These are phyloP conservation scores for Sparidentex hasta DNA, from an alignment of 2,797 vertebrate genomes.

Conservation along the genomic window DNA sequence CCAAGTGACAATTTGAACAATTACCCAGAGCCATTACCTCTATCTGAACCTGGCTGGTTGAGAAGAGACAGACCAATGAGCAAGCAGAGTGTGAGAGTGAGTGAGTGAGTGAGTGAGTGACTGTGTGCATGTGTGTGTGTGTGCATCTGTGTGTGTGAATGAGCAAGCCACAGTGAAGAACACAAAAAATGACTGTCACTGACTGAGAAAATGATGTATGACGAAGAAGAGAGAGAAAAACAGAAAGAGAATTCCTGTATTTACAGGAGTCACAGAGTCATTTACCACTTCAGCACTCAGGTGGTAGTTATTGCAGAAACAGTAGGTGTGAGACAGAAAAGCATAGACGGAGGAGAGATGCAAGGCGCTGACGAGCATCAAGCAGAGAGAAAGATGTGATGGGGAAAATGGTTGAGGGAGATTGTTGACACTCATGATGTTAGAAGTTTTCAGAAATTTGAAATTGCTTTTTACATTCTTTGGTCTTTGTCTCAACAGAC, in stretches of 20 bases:
- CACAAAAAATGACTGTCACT: not conserved
- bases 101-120: too few relatives aligned
- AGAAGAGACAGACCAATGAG: constrained; percentile 61
- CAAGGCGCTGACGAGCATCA: constrained; percentile 3
- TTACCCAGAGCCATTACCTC: constrained; percentile 84
- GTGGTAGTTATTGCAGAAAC: constrained; percentile 28
- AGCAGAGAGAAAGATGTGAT: not conserved
- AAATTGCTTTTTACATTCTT: too few relatives aligned
- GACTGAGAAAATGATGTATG: constrained; percentile 7
- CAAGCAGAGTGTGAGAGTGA: constrained; percentile 7
- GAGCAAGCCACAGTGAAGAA: not conserved
- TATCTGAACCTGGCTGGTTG: constrained; percentile 72
- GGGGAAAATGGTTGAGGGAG: not conserved
- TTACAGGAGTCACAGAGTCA: constrained; percentile 31
- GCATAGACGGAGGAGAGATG: constrained; percentile 17
- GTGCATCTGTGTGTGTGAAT: not conserved
- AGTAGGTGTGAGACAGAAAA: constrained; percentile 37
- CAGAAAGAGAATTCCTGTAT: constrained; percentile 28
- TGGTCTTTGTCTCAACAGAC: not conserved
- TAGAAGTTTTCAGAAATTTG: too few relatives aligned
- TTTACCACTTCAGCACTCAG: constrained; percentile 19
- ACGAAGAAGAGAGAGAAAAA: constrained; percentile 5
- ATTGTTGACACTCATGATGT: not conserved
- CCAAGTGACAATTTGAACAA: constrained; percentile 88
- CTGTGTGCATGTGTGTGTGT: too few relatives aligned